Conservation (phyloP, 2,888 invertebrate genomes). For the Gandaritis pyraliata region DNA sequence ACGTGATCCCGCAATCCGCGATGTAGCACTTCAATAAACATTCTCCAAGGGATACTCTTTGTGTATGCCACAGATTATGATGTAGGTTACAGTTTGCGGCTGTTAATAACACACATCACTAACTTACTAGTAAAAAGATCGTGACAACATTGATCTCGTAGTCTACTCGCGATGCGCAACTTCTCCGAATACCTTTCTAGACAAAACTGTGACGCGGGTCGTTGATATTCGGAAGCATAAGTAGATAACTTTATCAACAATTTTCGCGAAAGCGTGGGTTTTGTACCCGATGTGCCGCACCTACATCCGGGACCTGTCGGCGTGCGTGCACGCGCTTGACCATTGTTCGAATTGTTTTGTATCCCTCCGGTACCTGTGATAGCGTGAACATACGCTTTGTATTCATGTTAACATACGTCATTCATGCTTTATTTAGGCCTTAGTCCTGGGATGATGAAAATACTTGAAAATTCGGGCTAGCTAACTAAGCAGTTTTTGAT, state of each 20-base stretch:
- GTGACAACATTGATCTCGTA: too few species aligned
- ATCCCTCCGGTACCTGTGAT: slow-evolving; percentile 34
- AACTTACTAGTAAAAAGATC: too few species aligned
- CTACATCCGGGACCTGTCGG: slow-evolving; percentile 2
- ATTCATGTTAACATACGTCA: slow-evolving; percentile 23
- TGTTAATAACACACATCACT: slow-evolving; percentile 4
- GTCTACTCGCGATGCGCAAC: too few species aligned
- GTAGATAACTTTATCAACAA: not conserved
- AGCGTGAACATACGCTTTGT: slow-evolving; percentile 25
- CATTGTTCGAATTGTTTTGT: slow-evolving; percentile 54
- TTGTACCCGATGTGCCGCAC: slow-evolving; percentile 5
- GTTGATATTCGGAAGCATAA: too few species aligned
- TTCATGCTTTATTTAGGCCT: slow-evolving; percentile 6
- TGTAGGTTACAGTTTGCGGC: slow-evolving; percentile 6
- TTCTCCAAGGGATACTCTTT: slow-evolving; percentile 55
- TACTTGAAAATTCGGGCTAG: not conserved
- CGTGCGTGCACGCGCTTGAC: slow-evolving; percentile 55
- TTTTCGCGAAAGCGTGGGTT: not conserved
- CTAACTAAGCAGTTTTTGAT: not conserved
- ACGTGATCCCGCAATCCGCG: slow-evolving; percentile 47
- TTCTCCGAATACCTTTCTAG: too few species aligned
- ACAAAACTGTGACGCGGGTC: too few species aligned
- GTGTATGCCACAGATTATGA: slow-evolving; percentile 49
- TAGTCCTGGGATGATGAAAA: not conserved
- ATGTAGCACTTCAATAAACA: slow-evolving; percentile 57